These are phyloP conservation scores for Blomia tropicalis DNA, from an alignment of 2,888 invertebrate species.

Conservation along the genomic window DNA sequence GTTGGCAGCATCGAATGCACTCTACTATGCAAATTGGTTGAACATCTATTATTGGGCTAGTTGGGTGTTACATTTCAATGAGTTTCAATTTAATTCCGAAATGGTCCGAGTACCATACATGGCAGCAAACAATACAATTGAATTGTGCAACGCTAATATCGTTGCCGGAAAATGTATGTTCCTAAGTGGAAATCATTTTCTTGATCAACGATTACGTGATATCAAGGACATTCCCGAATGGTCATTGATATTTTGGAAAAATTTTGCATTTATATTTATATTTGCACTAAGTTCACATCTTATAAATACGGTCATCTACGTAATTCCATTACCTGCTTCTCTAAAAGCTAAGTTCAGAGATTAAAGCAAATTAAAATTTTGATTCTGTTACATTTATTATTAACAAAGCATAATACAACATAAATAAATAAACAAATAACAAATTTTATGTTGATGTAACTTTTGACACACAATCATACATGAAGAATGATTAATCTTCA, in stretches of 20 bases:
- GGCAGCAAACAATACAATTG: slow-evolving; percentile 26
- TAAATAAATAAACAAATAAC: too few species aligned
- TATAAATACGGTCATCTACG: slow-evolving; percentile 65
- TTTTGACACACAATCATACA: too few species aligned
- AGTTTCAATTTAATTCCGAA: slow-evolving; percentile 41
- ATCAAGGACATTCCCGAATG: slow-evolving; percentile 36
- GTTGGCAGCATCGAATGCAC: slow-evolving; percentile 61
- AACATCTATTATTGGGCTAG: slow-evolving; percentile 64
- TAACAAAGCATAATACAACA: too few species aligned
- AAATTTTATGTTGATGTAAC: too few species aligned
- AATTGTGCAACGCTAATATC: slow-evolving; percentile 29
- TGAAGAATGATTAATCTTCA: too few species aligned
- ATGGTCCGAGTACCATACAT: slow-evolving; percentile 30
- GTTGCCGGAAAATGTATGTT: slow-evolving; percentile 32
- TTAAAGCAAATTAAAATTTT: too few species aligned
- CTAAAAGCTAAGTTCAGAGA: slow-evolving; percentile 74
- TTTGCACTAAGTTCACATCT: slow-evolving; percentile 64
- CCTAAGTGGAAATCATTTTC: slow-evolving; percentile 52
- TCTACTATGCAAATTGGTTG: slow-evolving; percentile 59
- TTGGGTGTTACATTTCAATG: slow-evolving; percentile 44
- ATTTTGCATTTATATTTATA: slow-evolving; percentile 62
- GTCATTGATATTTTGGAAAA: slow-evolving; percentile 35
- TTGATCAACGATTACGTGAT: slow-evolving; percentile 49
- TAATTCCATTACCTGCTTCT: slow-evolving; percentile 65
- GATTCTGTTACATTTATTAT: too few species aligned